These are phyloP conservation scores for Drosophila novamexicana DNA, from an alignment of 1,140 invertebrate species.

Conservation along the genomic window DNA sequence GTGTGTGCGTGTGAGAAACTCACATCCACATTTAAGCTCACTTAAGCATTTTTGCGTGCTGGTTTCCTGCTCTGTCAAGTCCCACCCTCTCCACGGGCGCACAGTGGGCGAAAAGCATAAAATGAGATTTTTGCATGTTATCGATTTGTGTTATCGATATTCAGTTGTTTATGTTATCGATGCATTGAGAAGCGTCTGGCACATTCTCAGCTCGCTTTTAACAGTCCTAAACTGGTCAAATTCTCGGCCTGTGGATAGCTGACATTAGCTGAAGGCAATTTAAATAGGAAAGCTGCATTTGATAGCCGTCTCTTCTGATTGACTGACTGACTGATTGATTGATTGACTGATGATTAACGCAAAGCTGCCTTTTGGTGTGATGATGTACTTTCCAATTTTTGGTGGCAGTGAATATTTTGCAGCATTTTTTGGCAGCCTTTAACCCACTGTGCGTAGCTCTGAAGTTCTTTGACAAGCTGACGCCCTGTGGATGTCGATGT, in stretches of 20 bases:
- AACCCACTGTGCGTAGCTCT: not conserved
- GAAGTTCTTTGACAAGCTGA: not conserved
- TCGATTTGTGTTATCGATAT: not conserved
- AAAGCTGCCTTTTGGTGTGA: no score
- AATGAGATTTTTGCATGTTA: not conserved
- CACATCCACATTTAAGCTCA: conserved; percentile 62
- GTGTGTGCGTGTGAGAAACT: conserved; percentile 41
- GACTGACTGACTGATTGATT: no score
- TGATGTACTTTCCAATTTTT: no score
- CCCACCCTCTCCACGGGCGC: not conserved
- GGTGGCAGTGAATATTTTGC: no score
- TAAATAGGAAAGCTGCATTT: no score
- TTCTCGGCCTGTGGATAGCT: no score
- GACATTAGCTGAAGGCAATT: no score
- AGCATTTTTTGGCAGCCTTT: not conserved
- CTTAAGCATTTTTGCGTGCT: conserved; percentile 72
- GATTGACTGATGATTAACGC: no score
- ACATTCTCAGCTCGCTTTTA: no score
- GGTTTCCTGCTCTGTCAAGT: not conserved
- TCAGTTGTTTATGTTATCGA: not conserved
- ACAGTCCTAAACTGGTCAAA: no score
- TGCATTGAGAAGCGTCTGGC: not conserved
- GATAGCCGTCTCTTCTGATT: no score
- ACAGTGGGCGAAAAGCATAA: not conserved
- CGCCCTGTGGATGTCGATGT: not conserved